phyloP scores from a whole-genome alignment of 2,113 vertebrate genomes.

The Ursus arctos region DNA sequence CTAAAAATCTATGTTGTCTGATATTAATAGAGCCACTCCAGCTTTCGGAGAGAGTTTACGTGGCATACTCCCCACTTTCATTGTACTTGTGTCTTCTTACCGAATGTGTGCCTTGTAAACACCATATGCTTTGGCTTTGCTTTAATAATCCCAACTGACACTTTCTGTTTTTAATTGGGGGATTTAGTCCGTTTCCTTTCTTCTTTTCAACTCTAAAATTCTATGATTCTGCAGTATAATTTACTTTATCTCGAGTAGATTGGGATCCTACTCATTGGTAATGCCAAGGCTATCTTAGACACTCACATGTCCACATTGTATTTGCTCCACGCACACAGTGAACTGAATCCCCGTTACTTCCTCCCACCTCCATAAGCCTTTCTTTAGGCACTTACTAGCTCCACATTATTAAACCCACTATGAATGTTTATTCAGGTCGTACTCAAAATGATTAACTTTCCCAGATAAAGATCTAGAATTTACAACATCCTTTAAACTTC shows the following conservation, averaged over 20 bases:
- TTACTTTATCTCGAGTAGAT: slow-evolving; percentile 47
- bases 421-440: slow-evolving; percentile 75
- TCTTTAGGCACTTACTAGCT: slow-evolving; percentile 83
- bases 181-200: background rate
- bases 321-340: background rate
- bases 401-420: slow-evolving; percentile 80
- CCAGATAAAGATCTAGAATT: slow-evolving; percentile 72
- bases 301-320: background rate
- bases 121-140: background rate
- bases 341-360: slow-evolving; percentile 73
- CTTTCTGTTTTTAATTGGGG: background rate
- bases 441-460: slow-evolving; percentile 81
- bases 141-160: background rate
- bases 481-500: slow-evolving; percentile 57
- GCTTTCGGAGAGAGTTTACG: background rate
- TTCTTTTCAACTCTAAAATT: background rate
- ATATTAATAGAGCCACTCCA: background rate
- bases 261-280: background rate
- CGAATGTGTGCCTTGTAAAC: background rate
- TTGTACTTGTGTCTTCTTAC: background rate
- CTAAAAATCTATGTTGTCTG: background rate
- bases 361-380: slow-evolving; percentile 67
- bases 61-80: background rate
- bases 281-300: background rate
- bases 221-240: background rate